Percentiles rank a stretch among this genome's conserved stretches.
phyloP scores from a whole-genome alignment of 2,113 vertebrate genomes.

The Mohoua ochrocephala region DNA sequence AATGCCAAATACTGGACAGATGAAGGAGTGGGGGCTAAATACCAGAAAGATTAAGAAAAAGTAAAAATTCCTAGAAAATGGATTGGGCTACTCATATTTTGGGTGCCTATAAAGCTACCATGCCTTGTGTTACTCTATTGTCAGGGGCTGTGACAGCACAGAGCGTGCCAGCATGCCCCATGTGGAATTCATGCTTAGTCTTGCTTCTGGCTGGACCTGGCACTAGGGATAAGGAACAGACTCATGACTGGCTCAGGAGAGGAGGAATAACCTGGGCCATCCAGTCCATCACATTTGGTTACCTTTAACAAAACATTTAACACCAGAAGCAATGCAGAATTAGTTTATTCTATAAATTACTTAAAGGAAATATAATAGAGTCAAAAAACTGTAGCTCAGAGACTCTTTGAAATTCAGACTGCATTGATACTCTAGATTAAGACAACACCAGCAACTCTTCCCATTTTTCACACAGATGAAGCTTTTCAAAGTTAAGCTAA shows the following conservation, averaged over 20 bases:
- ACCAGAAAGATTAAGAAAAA: neutral
- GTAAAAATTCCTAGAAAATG: neutral
- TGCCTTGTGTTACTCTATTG: neutral
- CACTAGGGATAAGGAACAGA: neutral
- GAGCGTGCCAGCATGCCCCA: neutral
- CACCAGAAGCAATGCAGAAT: neutral
- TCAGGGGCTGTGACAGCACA: neutral
- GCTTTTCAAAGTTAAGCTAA: neutral
- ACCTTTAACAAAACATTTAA: neutral
- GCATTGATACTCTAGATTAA: neutral
- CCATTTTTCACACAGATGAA: neutral
- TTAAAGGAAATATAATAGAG: neutral
- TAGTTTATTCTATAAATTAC: neutral
- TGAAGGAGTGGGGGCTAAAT: neutral
- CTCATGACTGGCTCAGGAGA: neutral
- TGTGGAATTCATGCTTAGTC: neutral
- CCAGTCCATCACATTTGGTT: neutral
- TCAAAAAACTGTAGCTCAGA: neutral
- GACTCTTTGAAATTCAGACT: neutral
- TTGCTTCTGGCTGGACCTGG: neutral
- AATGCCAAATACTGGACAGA: neutral
- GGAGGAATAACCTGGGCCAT: neutral
- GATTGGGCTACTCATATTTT: neutral
- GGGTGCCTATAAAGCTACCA: neutral
- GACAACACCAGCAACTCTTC: neutral